Evolutionary conservation across 2,797 vertebrate genomes (phyloP).

Genomic region (Tolypeutes matacus): DNA sequence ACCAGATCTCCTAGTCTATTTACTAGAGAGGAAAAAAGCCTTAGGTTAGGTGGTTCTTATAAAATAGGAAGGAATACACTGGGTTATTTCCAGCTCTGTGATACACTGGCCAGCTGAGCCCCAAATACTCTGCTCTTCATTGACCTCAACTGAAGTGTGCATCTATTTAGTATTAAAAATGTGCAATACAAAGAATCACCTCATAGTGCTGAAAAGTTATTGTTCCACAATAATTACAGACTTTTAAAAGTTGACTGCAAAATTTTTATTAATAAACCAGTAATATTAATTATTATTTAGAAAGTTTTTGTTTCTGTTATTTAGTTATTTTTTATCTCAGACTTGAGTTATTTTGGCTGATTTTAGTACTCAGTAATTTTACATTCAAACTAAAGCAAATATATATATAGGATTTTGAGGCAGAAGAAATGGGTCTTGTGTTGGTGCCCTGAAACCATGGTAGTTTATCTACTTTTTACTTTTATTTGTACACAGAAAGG

Average conservation of each 20-base stretch:
- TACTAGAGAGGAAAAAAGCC: not conserved
- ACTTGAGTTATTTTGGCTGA: not conserved
- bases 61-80: not conserved
- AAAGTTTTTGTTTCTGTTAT: too few species aligned
- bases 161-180: not conserved
- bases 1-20: not conserved
- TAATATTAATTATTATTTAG: not conserved
- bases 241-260: not conserved
- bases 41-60: not conserved
- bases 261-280: not conserved
- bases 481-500: not conserved
- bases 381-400: not conserved
- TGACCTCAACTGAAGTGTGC: not conserved
- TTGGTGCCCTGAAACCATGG: not conserved
- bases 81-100: not conserved
- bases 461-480: not conserved
- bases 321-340: not conserved
- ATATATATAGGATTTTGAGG: not conserved
- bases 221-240: too few species aligned
- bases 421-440: not conserved
- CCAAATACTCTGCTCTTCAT: not conserved
- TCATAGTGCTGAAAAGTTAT: not conserved
- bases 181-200: not conserved
- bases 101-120: not conserved
- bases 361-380: not conserved